Conservation (phyloP, 2,888 invertebrate genomes). For the Beris chalybata region DNA sequence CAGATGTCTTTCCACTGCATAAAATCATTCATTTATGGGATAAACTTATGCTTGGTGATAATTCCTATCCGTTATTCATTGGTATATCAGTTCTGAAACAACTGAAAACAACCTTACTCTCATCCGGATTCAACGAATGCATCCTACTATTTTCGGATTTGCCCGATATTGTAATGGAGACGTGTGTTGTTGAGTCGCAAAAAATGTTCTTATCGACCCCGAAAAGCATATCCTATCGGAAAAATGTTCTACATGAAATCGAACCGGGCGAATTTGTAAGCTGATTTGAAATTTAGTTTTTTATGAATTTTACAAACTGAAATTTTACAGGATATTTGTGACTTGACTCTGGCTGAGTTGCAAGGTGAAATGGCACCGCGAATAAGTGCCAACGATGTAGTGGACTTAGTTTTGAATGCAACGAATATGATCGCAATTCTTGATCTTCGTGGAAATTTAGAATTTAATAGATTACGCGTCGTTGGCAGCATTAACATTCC, state of each 20-base stretch:
- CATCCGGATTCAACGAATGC: slow-evolving; percentile 96
- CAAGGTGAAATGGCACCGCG: slow-evolving; percentile 78
- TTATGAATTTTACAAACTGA: neutral
- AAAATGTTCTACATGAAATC: slow-evolving; percentile 66
- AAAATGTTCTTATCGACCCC: slow-evolving; percentile 85
- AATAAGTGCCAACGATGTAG: slow-evolving; percentile 83
- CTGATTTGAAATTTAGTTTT: neutral
- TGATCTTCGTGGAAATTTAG: slow-evolving; percentile 63
- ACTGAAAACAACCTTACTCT: slow-evolving; percentile 77
- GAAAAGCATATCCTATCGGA: slow-evolving; percentile 81
- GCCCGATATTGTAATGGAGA: slow-evolving; percentile 94
- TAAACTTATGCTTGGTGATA: slow-evolving; percentile 88
- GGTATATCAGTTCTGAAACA: slow-evolving; percentile 92
- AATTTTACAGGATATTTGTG: slow-evolving; percentile 66
- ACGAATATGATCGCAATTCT: slow-evolving; percentile 63
- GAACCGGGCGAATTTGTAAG: slow-evolving; percentile 50
- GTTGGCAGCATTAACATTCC: slow-evolving; percentile 87
- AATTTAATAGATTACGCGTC: slow-evolving; percentile 75
- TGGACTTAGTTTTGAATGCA: slow-evolving; percentile 68
- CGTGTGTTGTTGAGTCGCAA: slow-evolving; percentile 86
- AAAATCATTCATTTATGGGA: slow-evolving; percentile 99
- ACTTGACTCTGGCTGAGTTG: slow-evolving; percentile 68
- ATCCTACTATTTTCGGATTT: slow-evolving; percentile 98
- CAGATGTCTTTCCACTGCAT: slow-evolving; percentile 96
- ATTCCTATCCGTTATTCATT: slow-evolving; percentile 91